These are phyloP conservation scores for Pavo muticus DNA, from an alignment of 2,113 vertebrate species.

Conservation along the genomic window DNA sequence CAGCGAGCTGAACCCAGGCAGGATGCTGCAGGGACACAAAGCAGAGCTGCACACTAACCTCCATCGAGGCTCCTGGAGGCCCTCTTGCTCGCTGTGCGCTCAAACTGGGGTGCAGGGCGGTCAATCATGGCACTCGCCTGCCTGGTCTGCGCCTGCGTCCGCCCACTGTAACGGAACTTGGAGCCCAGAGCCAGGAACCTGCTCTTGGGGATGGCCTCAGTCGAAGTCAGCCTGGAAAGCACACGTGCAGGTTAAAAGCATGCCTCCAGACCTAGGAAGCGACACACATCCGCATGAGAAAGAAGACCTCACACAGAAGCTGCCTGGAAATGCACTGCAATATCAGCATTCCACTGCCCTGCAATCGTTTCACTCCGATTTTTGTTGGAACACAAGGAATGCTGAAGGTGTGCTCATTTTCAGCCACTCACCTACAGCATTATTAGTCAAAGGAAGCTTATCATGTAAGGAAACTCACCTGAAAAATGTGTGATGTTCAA, in stretches of 20 bases:
- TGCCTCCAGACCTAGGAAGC: neutral
- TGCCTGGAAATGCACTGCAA: neutral
- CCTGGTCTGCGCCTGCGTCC: constrained; percentile 94
- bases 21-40: neutral
- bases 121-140: constrained; percentile 97
- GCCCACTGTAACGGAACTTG: constrained; percentile 97
- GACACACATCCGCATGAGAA: too few relatives aligned
- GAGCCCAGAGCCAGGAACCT: constrained; percentile 94
- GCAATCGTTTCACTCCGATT: neutral
- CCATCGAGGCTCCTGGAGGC: constrained; percentile 94
- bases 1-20: neutral
- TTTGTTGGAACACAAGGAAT: neutral
- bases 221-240: constrained; percentile 88
- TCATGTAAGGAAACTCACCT: constrained; percentile 80
- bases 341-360: neutral
- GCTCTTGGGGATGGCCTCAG: constrained; percentile 93
- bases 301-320: neutral
- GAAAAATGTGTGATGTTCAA: constrained; percentile 99
- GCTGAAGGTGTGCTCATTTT: neutral
- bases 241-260: neutral
- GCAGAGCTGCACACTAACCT: constrained; percentile 77
- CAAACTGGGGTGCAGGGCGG: constrained; percentile 92
- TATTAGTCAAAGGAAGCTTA: neutral
- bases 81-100: constrained; percentile 93
- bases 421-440: neutral